Base-by-base conservation (phyloP, 30 jellyfish, hydroid and myxozoan genomes). In the Aurelia coerulea region DNA sequence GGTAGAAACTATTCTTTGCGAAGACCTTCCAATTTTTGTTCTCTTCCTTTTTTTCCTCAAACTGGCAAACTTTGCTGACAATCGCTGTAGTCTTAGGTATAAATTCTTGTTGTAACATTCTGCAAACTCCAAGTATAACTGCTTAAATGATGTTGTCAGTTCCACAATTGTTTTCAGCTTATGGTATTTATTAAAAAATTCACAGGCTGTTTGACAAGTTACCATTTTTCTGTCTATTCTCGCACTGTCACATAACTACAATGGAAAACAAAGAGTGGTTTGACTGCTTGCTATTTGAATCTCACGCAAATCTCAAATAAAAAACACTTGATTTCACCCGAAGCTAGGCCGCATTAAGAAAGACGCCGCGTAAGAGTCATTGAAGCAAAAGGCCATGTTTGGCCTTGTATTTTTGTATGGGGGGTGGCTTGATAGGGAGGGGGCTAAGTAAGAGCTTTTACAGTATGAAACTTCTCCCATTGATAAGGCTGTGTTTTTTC, bases 371-470 rank as follows among this genome's bases (percentile, higher is more conserved):
- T 23, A 23, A 23, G 29, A 23, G 29, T 23, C 29, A 23, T 23
- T 23, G 29, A 23, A 23, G 29, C 29, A 23, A 23, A 23, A 23
- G 29, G 29, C 29, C 29, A 23, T 23, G 29, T 65, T 31, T 65
- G 29, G 18, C 75, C 13, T 65, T 65, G 13, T 65, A 65, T 65
- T 0, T 65, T 10, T 10, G 18, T 65, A 65, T 9, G 16, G 12
- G 65, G 65, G 75, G 75, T 9, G 75, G 75, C 75, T 65, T 65
- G 75, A 65, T 65, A 65, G 75, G 41, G 75, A 65, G 75, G 75
- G 75, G 75, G 75, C 41, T 65, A 53, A 16, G 75, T 65, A 23
- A 65, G 75, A 65, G 75, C 75, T 65, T 65, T 65, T 65, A 31
- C 75, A 65, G 75, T 65, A 65, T 65, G 75, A 65, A 65, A 65